Base-by-base conservation (phyloP, 2,797 vertebrate genomes). In the Gorsachius magnificus region DNA sequence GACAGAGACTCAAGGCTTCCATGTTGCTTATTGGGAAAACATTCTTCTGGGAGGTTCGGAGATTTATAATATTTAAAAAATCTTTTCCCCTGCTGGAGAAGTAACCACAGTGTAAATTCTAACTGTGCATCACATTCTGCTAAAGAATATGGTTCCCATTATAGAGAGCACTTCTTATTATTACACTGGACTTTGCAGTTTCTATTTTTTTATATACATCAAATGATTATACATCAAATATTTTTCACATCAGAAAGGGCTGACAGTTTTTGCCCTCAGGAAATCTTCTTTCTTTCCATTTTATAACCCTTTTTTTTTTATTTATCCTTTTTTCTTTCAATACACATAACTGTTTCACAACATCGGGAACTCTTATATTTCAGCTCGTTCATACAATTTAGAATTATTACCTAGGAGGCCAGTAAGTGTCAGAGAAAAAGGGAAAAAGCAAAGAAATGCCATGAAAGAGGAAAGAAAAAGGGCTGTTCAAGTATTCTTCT, bases 91-190 rank as follows among this genome's bases (percentile, higher is more conserved):
- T 80, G 16, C 28, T 3, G 5, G 53, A 57, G 24, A 50, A 46
- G 41, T 17, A n/a, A 29, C 33, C 72, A 46, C 71, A 36, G 54
- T 38, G 13, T n/a, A 17, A 82, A 72, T 65, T 60, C 35, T 77
- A 20, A 33, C 65, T 64, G 46, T 20, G 19, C 33, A 19, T 45
- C 21, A 1, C 16, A 7, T 57, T 63, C 78, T 66, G 41, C 41
- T 57, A 15, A 33, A n/a, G 43, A 63, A 66, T 84, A 31, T 84
- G 77, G 74, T 89, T 96, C 90, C 74, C 61, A 90, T 94, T 92
- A 82, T 84, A 57, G 22, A 61, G 28, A 74, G 21, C 11, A 57
- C 31, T 84, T 79, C 75, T 81, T 84, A 77, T 87, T 93, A 56
- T 66, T 72, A 14, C 33, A 11, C 11, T 21, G 29, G 12, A 16